These are phyloP conservation scores for Phallusia fumigata DNA, from an alignment of 23 tunicate genomes.

Conservation along the genomic window DNA sequence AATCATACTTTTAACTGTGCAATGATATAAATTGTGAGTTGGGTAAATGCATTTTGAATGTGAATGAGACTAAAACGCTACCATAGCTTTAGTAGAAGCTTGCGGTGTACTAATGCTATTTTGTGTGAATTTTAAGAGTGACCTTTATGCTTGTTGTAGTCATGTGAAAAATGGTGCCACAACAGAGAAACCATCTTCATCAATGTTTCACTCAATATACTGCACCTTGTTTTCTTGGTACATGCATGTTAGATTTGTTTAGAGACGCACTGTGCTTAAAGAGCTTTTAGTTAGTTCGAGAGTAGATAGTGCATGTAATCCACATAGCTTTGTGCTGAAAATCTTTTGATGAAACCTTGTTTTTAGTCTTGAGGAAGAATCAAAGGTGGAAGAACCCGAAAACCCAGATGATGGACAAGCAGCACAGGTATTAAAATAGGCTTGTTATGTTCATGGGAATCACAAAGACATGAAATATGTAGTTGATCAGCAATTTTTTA, in stretches of 20 bases:
- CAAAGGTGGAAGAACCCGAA: conserved; percentile 7
- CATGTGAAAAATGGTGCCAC: not conserved
- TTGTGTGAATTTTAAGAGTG: not conserved
- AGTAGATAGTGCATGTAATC: not conserved
- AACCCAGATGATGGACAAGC: conserved; percentile 15
- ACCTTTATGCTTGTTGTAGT: not conserved
- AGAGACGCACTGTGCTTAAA: not conserved
- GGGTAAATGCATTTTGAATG: too few species aligned
- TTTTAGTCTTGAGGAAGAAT: not conserved
- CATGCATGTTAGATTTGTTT: not conserved
- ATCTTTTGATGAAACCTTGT: not conserved
- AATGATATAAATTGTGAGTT: too few species aligned
- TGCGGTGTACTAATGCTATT: too few species aligned
- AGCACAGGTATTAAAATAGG: not conserved
- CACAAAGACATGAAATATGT: not conserved
- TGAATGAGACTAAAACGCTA: too few species aligned
- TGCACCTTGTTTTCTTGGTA: conserved; percentile 31
- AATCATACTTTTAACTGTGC: too few species aligned
- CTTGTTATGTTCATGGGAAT: not conserved
- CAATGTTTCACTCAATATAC: conserved; percentile 12
- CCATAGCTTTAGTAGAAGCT: too few species aligned
- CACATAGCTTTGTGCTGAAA: not conserved
- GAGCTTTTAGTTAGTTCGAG: not conserved
- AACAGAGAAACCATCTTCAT: not conserved
- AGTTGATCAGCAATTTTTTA: too few species aligned